These are phyloP conservation scores for Baronia brevicornis DNA, from an alignment of 2,888 invertebrate genomes.

Conservation along the genomic window DNA sequence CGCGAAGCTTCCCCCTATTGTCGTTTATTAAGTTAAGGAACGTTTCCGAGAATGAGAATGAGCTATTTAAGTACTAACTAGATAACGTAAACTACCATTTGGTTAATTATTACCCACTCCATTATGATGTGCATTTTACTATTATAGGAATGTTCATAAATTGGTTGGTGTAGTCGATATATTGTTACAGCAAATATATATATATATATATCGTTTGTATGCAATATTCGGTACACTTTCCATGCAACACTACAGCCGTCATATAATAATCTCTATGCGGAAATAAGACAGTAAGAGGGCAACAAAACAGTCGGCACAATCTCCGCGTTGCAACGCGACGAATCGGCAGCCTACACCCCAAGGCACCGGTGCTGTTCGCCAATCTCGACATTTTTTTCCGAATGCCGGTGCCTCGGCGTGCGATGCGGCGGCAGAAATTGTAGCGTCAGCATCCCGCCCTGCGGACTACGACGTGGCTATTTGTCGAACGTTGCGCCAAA, in stretches of 20 bases:
- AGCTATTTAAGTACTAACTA: conserved; percentile 70
- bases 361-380: conserved; percentile 55
- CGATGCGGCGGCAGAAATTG: conserved; percentile 47
- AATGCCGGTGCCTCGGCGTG: conserved; percentile 38
- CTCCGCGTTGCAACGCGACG: conserved; percentile 66
- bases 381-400: conserved; percentile 66
- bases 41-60: conserved; percentile 72
- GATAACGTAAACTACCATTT: conserved; percentile 55
- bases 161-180: no score
- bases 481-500: conserved; percentile 73
- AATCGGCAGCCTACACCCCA: conserved; percentile 61
- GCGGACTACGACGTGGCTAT: conserved; percentile 62
- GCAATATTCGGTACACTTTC: conserved; percentile 41
- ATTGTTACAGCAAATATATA: no score
- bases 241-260: conserved; percentile 55
- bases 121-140: conserved; percentile 28
- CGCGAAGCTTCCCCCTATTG: conserved; percentile 70
- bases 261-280: conserved; percentile 52
- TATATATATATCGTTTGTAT: no score
- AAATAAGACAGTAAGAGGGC: conserved; percentile 69
- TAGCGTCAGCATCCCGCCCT: conserved; percentile 60
- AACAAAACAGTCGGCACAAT: conserved; percentile 69
- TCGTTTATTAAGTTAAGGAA: conserved; percentile 71
- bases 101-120: conserved; percentile 26
- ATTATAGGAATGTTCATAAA: conserved; percentile 21